Conservation (phyloP, 2,797 vertebrate genomes). For the Parauchenoglanis punctatus region DNA sequence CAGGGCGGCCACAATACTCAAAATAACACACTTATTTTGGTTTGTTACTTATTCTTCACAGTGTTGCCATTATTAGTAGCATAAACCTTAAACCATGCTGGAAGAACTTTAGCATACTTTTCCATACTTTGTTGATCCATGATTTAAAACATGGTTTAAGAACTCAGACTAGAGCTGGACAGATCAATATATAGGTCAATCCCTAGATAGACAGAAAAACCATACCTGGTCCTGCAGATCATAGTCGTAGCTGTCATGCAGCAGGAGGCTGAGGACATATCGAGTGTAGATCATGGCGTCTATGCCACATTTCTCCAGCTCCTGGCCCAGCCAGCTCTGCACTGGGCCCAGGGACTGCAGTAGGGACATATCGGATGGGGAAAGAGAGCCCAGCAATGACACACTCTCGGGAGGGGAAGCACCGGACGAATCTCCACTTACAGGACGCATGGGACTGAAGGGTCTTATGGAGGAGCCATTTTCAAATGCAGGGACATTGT, state of each 20-base stretch:
- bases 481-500: conserved; percentile 84
- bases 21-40: neutral
- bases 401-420: conserved; percentile 91
- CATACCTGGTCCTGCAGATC: conserved; percentile 98
- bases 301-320: conserved; percentile 99
- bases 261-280: conserved; percentile 97
- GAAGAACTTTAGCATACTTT: neutral
- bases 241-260: conserved; percentile 98
- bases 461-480: conserved; percentile 87
- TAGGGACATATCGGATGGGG: conserved; percentile 95
- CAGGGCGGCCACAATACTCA: neutral
- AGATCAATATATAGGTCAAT: no score
- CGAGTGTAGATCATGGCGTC: conserved; percentile 99
- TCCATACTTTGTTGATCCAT: neutral
- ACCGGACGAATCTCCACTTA: conserved; percentile 89
- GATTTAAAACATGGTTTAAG: neutral
- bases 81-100: neutral
- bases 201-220: neutral
- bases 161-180: neutral
- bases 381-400: conserved; percentile 79
- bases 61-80: neutral
- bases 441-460: conserved; percentile 88
- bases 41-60: neutral
- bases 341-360: conserved; percentile 97
- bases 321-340: conserved; percentile 99